Percentiles rank a stretch among this genome's conserved stretches.
These are phyloP conservation scores for Stenolophus ochropezus DNA, from an alignment of 2,888 invertebrate genomes.

Conservation along the genomic window DNA sequence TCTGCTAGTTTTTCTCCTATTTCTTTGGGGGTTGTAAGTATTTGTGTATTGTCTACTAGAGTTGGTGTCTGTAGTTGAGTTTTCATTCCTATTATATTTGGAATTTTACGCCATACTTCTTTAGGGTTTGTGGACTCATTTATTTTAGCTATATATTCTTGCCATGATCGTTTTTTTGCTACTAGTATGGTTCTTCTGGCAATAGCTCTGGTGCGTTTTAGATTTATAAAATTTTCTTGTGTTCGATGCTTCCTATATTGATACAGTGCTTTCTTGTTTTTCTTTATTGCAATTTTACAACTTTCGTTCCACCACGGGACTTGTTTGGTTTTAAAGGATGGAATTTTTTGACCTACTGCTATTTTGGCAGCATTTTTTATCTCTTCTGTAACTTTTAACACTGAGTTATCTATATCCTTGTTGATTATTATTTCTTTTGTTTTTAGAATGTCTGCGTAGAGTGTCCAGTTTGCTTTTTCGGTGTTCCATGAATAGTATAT, in stretches of 20 bases:
- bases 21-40: neutral
- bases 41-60: neutral
- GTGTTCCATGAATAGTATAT: conserved; percentile 3
- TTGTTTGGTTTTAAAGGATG: neutral
- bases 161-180: neutral
- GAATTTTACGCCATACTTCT: conserved; percentile 11
- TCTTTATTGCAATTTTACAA: neutral
- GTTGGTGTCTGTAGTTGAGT: neutral
- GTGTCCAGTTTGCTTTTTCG: neutral
- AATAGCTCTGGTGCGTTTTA: neutral
- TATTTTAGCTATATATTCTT: neutral
- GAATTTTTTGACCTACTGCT: neutral
- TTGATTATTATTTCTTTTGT: neutral
- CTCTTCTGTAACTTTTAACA: neutral
- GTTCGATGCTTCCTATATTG: neutral
- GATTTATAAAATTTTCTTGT: neutral
- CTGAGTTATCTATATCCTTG: neutral
- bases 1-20: neutral
- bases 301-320: neutral
- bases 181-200: neutral
- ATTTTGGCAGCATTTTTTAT: neutral
- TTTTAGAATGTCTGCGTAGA: neutral
- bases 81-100: neutral
- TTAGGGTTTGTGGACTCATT: neutral
- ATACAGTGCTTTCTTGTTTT: neutral